Evolutionary conservation across 2,113 vertebrate species (phyloP).

Genomic region (Mustela nigripes): DNA sequence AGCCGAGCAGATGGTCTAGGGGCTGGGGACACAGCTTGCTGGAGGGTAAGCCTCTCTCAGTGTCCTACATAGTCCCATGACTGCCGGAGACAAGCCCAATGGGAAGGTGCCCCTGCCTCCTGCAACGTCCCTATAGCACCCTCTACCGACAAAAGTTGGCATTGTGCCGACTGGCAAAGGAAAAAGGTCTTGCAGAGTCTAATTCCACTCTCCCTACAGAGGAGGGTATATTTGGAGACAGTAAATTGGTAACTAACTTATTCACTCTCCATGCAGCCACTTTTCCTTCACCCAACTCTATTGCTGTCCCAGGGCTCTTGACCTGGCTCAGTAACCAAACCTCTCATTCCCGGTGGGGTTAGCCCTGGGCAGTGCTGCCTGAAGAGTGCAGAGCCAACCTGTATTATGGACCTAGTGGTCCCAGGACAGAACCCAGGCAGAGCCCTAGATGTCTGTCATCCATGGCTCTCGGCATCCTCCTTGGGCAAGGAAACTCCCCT

Average conservation of each 20-base stretch:
- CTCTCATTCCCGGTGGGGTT: neutral
- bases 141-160: neutral
- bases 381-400: neutral
- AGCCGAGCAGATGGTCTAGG: neutral
- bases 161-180: neutral
- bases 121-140: neutral
- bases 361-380: neutral
- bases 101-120: neutral
- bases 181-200: neutral
- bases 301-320: neutral
- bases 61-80: neutral
- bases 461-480: neutral
- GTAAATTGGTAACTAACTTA: neutral
- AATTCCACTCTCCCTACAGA: neutral
- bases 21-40: neutral
- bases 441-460: neutral
- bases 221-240: neutral
- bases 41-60: neutral
- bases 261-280: accelerated
- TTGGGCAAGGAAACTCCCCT: neutral
- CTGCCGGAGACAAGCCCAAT: neutral
- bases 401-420: neutral
- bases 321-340: neutral
- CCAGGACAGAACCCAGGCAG: too few species aligned
- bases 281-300: neutral